Evolutionary conservation across 2,888 invertebrate species (phyloP).

Genomic region (Caenorhabditis uteleia): DNA sequence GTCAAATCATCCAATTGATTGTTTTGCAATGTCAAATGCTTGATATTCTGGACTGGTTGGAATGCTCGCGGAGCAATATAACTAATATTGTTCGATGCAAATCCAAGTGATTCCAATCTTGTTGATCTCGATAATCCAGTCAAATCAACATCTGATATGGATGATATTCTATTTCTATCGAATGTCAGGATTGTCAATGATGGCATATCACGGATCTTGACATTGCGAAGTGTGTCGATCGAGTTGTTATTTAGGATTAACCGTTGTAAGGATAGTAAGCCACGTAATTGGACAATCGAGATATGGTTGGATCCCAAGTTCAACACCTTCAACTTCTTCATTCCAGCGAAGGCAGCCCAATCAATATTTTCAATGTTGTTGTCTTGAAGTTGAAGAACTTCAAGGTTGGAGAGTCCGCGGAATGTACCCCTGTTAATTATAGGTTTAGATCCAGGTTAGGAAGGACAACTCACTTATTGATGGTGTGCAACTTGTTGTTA

Average conservation of each 20-base stretch:
- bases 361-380: constrained; percentile 50
- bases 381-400: constrained; percentile 9
- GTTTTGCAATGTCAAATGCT: constrained; percentile 42
- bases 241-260: constrained; percentile 66
- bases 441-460: too few relatives aligned
- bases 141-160: constrained; percentile 59
- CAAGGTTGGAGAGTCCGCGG: constrained; percentile 16
- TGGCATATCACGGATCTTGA: constrained; percentile 50
- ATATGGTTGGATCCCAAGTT: constrained; percentile 71
- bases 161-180: constrained; percentile 54
- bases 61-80: constrained; percentile 40
- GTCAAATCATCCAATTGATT: constrained; percentile 38
- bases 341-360: constrained; percentile 49
- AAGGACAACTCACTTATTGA: too few relatives aligned
- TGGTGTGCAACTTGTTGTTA: constrained; percentile 6
- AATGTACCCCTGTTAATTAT: constrained; percentile 9
- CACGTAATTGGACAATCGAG: constrained; percentile 31
- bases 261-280: constrained; percentile 52
- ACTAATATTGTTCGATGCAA: constrained; percentile 50
- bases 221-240: constrained; percentile 47
- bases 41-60: constrained; percentile 29
- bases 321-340: constrained; percentile 62
- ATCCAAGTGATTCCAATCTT: constrained; percentile 36
- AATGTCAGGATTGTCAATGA: constrained; percentile 48
- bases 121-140: constrained; percentile 38